phyloP scores from a whole-genome alignment of 2,888 invertebrate species.

The Thymelicus sylvestris region DNA sequence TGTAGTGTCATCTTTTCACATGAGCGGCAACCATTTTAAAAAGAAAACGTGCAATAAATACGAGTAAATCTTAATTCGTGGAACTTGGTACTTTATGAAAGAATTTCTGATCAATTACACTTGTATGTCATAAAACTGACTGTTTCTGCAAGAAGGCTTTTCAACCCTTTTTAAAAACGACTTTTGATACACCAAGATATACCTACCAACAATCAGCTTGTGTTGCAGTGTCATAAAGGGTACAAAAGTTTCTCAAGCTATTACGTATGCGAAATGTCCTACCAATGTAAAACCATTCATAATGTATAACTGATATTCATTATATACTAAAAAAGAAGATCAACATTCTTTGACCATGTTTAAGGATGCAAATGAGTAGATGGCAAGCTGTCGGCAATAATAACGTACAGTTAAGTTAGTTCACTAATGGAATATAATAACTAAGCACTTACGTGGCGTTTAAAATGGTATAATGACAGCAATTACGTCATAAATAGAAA shows the following conservation, averaged over 20 bases:
- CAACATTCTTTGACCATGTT: slow-evolving; percentile 17
- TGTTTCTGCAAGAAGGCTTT: too few species aligned
- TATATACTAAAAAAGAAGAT: slow-evolving; percentile 1
- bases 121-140: too few species aligned
- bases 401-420: slow-evolving; percentile 24
- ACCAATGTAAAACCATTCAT: neutral
- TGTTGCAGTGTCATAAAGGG: neutral
- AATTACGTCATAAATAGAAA: slow-evolving; percentile 28
- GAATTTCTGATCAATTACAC: too few species aligned
- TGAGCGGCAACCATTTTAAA: slow-evolving; percentile 7
- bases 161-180: too few species aligned
- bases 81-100: neutral
- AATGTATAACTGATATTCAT: slow-evolving; percentile 21
- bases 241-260: neutral
- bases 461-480: slow-evolving; percentile 28
- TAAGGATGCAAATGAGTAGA: slow-evolving; percentile 22
- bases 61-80: neutral
- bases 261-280: neutral
- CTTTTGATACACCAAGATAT: too few species aligned
- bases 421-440: slow-evolving; percentile 31
- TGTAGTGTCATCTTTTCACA: slow-evolving; percentile 14
- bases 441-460: slow-evolving; percentile 19
- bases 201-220: too few species aligned
- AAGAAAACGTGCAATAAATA: slow-evolving; percentile 3
- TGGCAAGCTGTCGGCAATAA: slow-evolving; percentile 17